A percentile compares a stretch with the other conserved stretches of the same genome.
Evolutionary conservation across 2,888 invertebrate genomes (phyloP).

Genomic region (Mesopsocus fuscifrons): DNA sequence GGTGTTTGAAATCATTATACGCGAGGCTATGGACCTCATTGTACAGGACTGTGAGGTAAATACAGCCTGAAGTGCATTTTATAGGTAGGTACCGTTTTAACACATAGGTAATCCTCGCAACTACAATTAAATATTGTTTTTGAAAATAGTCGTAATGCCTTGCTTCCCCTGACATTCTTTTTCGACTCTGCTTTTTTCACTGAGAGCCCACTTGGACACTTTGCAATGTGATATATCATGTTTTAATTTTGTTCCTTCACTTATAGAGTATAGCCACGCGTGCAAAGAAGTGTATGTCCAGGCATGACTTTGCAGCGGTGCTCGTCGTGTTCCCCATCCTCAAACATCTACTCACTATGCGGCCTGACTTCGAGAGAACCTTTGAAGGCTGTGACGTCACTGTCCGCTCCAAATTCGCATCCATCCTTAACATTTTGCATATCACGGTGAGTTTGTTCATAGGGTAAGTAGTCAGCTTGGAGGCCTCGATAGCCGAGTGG

Average conservation of each 20-base stretch:
- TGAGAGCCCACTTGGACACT: no score
- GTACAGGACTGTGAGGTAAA: constrained; percentile 68
- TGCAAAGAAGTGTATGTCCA: constrained; percentile 52
- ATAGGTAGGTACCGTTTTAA: no score
- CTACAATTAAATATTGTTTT: neutral
- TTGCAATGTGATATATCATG: no score
- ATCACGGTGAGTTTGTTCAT: constrained; percentile 38
- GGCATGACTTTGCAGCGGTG: constrained; percentile 62
- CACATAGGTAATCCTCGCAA: neutral
- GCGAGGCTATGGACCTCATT: constrained; percentile 66
- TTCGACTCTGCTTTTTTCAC: no score
- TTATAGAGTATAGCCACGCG: constrained; percentile 51
- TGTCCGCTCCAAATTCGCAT: constrained; percentile 48
- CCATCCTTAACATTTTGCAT: constrained; percentile 52
- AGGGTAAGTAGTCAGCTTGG: constrained; percentile 1
- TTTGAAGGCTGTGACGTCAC: constrained; percentile 51
- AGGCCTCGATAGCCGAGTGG: no score
- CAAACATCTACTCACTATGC: constrained; percentile 52
- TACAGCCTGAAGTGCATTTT: constrained; percentile 3
- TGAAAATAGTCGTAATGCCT: neutral
- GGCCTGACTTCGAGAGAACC: constrained; percentile 63
- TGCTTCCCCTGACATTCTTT: no score
- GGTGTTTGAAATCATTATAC: constrained; percentile 65
- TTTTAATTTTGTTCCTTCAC: no score
- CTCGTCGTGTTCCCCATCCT: constrained; percentile 65